Percentiles rank a stretch among this genome's conserved stretches.
Evolutionary conservation across 2,797 vertebrate genomes (phyloP).

Genomic region (Nasua narica): DNA sequence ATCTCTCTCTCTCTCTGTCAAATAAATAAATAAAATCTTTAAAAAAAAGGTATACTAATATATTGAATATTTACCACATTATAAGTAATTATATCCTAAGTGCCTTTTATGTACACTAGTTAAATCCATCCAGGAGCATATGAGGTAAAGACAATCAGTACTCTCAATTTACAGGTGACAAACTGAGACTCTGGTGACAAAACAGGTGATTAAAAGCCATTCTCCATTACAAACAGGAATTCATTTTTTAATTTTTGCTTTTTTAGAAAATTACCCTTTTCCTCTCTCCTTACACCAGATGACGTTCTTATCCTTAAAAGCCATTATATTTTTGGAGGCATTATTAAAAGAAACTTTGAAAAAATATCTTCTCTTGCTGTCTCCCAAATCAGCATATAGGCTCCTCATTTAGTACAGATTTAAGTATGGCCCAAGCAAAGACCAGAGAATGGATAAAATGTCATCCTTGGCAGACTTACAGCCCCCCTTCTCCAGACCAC

Average conservation of each 20-base stretch:
- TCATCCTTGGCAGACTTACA: not conserved
- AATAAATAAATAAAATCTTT: too few species aligned
- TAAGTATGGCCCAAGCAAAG: not conserved
- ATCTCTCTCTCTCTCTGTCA: too few species aligned
- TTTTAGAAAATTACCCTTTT: not conserved
- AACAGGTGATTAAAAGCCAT: not conserved
- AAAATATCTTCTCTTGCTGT: not conserved
- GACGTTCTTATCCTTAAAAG: slow-evolving; percentile 29
- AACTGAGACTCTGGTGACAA: not conserved
- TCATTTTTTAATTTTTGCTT: not conserved
- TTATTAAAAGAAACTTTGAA: slow-evolving; percentile 6
- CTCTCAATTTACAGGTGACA: not conserved
- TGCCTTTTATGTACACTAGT: not conserved
- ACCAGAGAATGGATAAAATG: not conserved
- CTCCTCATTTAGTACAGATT: not conserved
- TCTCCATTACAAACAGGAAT: not conserved
- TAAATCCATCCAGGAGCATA: not conserved
- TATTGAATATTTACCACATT: not conserved
- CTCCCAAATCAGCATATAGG: not conserved
- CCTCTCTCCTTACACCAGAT: not conserved
- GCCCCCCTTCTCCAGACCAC: not conserved
- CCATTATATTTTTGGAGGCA: not conserved
- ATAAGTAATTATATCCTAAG: not conserved
- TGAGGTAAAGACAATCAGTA: not conserved
- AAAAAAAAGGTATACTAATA: not conserved